Conservation (phyloP, 2,888 invertebrate genomes). For the Lutraria lutraria region DNA sequence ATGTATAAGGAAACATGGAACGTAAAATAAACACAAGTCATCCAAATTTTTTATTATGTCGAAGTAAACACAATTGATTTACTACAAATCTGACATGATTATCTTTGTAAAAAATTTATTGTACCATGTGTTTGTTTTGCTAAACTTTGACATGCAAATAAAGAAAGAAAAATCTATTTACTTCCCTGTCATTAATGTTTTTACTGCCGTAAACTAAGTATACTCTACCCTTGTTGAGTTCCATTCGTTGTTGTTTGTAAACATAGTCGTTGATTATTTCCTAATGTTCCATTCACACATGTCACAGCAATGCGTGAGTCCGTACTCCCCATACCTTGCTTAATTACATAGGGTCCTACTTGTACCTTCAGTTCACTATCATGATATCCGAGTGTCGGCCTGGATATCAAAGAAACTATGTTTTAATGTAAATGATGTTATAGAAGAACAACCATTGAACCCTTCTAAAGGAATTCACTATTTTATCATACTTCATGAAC, state of each 20-base stretch:
- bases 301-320: neutral
- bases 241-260: constrained; percentile 40
- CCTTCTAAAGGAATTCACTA: too few species aligned
- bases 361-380: neutral
- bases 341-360: neutral
- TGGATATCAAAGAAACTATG: neutral
- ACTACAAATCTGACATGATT: too few species aligned
- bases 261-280: constrained; percentile 25
- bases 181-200: too few species aligned
- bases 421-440: neutral
- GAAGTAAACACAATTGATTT: too few species aligned
- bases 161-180: too few species aligned
- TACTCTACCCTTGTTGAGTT: neutral
- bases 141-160: too few species aligned
- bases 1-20: too few species aligned
- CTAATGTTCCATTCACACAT: constrained; percentile 11
- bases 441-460: neutral
- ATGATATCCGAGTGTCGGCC: neutral
- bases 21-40: too few species aligned
- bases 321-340: neutral
- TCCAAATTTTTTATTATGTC: too few species aligned
- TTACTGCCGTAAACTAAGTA: neutral
- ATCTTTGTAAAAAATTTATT: too few species aligned
- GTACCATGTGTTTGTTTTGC: too few species aligned
- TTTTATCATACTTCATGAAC: too few species aligned